phyloP scores from a whole-genome alignment of 2,113 vertebrate species.

The Xiphophorus couchianus region DNA sequence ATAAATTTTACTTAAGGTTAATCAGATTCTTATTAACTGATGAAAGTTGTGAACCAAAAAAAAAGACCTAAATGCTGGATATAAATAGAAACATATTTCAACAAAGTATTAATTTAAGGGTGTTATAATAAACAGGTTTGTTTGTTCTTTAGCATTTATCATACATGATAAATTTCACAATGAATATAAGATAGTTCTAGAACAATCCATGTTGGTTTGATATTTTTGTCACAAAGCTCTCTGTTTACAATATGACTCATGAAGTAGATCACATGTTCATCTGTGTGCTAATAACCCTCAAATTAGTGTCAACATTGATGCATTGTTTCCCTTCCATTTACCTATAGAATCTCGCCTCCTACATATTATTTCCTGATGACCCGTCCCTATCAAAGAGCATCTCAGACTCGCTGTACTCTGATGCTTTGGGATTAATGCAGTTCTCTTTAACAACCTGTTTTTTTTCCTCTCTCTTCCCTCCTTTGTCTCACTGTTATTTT shows the following conservation, averaged over 20 bases:
- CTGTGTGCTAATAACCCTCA: conserved; percentile 7
- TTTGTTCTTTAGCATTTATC: too few species aligned
- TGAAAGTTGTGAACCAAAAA: too few species aligned
- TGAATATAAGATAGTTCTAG: too few species aligned
- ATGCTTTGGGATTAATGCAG: conserved; percentile 6
- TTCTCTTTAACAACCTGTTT: conserved; percentile 33
- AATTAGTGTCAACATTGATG: not conserved
- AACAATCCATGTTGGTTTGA: too few species aligned
- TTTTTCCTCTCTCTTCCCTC: conserved; percentile 22
- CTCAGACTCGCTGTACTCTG: not conserved
- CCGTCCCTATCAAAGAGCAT: conserved; percentile 19
- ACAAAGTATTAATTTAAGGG: too few species aligned
- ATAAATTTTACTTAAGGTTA: too few species aligned
- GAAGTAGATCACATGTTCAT: conserved; percentile 9
- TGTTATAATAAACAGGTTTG: too few species aligned
- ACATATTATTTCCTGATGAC: conserved; percentile 1
- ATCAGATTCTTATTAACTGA: too few species aligned
- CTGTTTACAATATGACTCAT: conserved; percentile 16
- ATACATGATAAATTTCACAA: too few species aligned
- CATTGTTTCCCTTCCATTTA: not conserved
- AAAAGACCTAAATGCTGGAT: too few species aligned
- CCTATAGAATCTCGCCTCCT: conserved; percentile 30
- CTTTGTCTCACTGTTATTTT: conserved; percentile 46
- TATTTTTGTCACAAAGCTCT: too few species aligned
- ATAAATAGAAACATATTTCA: too few species aligned